A percentile compares a stretch with the other conserved stretches of the same genome.
Evolutionary conservation across 1,140 invertebrate genomes (phyloP).

Genomic region (Heliconius congener): DNA sequence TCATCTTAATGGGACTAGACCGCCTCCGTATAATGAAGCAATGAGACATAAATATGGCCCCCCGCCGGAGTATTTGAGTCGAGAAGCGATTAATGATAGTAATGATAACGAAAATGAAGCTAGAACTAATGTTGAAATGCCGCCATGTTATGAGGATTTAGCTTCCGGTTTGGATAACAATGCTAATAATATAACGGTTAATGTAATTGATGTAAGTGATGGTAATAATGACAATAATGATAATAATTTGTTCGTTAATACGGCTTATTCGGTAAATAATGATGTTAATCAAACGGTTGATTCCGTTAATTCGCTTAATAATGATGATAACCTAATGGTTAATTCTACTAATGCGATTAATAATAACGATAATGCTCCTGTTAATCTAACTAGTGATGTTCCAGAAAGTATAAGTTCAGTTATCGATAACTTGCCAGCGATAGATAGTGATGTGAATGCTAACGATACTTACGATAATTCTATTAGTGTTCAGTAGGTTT

Average conservation of each 20-base stretch:
- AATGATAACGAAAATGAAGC: slow-evolving; percentile 50
- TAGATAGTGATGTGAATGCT: slow-evolving; percentile 65
- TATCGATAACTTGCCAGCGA: slow-evolving; percentile 67
- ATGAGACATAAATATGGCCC: slow-evolving; percentile 80
- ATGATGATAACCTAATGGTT: slow-evolving; percentile 22
- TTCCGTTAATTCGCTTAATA: slow-evolving; percentile 23
- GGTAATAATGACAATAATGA: slow-evolving; percentile 18
- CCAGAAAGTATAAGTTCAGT: slow-evolving; percentile 55
- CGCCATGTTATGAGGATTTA: slow-evolving; percentile 66
- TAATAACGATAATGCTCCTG: background rate
- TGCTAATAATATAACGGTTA: slow-evolving; percentile 31
- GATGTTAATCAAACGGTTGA: slow-evolving; percentile 30
- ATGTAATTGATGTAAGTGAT: slow-evolving; percentile 15
- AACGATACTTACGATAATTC: slow-evolving; percentile 46
- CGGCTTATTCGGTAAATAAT: slow-evolving; percentile 23
- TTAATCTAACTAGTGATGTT: slow-evolving; percentile 25
- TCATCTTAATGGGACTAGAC: slow-evolving; percentile 66
- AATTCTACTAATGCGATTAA: slow-evolving; percentile 9
- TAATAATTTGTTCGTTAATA: slow-evolving; percentile 22
- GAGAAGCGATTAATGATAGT: slow-evolving; percentile 66
- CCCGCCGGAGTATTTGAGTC: slow-evolving; percentile 82
- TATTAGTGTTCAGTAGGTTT: slow-evolving; percentile 16
- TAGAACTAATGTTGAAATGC: slow-evolving; percentile 67
- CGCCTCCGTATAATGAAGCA: slow-evolving; percentile 83
- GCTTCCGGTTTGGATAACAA: slow-evolving; percentile 45